phyloP scores from a whole-genome alignment of 2,888 invertebrate species.

The Miltochrista miniata region DNA sequence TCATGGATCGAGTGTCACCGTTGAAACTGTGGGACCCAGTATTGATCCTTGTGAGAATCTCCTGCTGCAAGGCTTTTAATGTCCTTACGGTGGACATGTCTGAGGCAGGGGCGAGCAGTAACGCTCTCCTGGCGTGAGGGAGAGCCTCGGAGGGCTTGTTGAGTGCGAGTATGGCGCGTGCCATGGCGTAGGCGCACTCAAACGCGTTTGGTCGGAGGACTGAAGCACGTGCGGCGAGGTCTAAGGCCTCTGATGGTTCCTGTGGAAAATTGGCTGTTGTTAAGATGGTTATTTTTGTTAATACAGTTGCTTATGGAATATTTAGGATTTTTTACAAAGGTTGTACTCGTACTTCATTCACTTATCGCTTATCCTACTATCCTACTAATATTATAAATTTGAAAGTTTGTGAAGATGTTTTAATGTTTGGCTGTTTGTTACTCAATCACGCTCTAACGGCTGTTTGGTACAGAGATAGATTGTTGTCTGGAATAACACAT shows the following conservation, averaged over 20 bases:
- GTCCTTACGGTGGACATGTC: constrained; percentile 90
- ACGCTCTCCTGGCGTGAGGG: constrained; percentile 91
- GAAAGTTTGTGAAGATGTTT: no score
- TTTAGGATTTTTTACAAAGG: no score
- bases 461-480: no score
- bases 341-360: no score
- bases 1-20: constrained; percentile 67
- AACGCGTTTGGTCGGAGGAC: constrained; percentile 93
- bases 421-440: no score
- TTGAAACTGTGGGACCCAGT: constrained; percentile 71
- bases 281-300: no score
- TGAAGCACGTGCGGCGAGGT: constrained; percentile 94
- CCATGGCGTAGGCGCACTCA: constrained; percentile 96
- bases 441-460: no score
- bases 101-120: constrained; percentile 87
- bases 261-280: constrained; percentile 47
- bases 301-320: no score
- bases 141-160: constrained; percentile 90
- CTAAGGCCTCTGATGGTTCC: constrained; percentile 94
- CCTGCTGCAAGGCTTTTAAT: constrained; percentile 89
- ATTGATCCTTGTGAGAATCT: constrained; percentile 83
- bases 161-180: constrained; percentile 92
- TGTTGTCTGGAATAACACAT: no score
- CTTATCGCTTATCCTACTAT: no score
- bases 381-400: no score